Evolutionary conservation across 1,140 invertebrate species (phyloP), one percentile per base, ranked within the genome.

Genomic region (Papilio xuthus): DNA sequence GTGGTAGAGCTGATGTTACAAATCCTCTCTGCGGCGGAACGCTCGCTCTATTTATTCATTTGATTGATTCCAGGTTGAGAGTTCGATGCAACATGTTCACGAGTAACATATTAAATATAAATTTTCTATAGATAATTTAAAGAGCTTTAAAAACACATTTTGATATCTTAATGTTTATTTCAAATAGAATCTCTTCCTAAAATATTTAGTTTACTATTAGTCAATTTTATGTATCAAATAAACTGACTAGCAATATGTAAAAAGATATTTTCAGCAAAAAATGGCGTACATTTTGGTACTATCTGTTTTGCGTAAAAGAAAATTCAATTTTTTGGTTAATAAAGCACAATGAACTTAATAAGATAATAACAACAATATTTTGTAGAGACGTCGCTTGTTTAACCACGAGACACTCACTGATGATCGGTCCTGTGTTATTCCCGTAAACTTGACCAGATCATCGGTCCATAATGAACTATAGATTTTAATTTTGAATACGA

Each of bases 61-160:
- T 60, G 56, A 60, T 60, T 60, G 56, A 60, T 60, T 60, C 23
- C 56, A 60, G 50, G 50, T 53, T 53, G 50, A 60, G 56, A 60
- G 20, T 60, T 60, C 56, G 56, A 26, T 60, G 56, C 56, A 26
- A 60, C 10, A 26, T 60, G 56, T 26, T 23, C 23, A 26, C 56
- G 8, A 60, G 3, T 26, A 23, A 26, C 20, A 60, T 60, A 60
- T 26, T 60, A 26, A 26, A 60, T 60, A 10, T 26, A 60, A 60
- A 20, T 53, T 60, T 60, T 12, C 23, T 4, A 13, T 60, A 26
- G 12, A 60, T 26, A 13, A 12, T 26, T 60, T 26, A 60, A 60
- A 60, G 1, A 9, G 18, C 8, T 53, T n/a, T 20, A 20, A 53
- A 53, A 53, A n/a, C 20, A 20, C 8, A 20, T 53, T 20, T 53